Conservation (phyloP, 2,113 vertebrate species). For the Siphamia tubifer region DNA sequence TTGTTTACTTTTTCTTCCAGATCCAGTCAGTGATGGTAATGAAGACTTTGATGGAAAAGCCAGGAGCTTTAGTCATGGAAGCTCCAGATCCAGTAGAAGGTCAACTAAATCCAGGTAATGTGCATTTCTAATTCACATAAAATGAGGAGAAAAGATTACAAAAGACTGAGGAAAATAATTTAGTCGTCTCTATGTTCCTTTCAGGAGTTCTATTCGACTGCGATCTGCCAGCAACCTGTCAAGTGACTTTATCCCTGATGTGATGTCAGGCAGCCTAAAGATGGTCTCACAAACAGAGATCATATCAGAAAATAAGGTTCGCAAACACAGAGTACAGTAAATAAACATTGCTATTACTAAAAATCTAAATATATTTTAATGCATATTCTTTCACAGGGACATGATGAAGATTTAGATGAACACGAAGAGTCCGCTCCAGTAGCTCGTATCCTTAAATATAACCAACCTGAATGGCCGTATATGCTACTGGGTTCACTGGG, state of each 20-base stretch:
- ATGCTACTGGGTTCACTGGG: conserved; percentile 80
- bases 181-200: not conserved
- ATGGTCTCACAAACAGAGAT: not conserved
- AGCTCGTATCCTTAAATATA: conserved; percentile 79
- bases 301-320: not conserved
- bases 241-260: conserved; percentile 29
- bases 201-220: conserved; percentile 67
- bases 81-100: conserved; percentile 64
- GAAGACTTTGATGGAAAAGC: conserved; percentile 29
- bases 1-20: conserved; percentile 34
- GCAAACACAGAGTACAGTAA: not conserved
- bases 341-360: not conserved
- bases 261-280: conserved; percentile 41
- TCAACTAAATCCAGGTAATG: conserved; percentile 16
- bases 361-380: not conserved
- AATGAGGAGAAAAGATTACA: not conserved
- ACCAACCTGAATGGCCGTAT: conserved; percentile 80
- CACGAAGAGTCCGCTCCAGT: conserved; percentile 63
- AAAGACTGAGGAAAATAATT: not conserved
- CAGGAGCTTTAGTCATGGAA: conserved; percentile 55
- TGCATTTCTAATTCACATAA: not conserved
- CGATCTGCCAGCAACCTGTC: conserved; percentile 67
- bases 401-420: conserved; percentile 31
- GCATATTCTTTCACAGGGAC: conserved; percentile 23
- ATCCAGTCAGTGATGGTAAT: conserved; percentile 1